These are phyloP conservation scores for Eugnorisma glareosa DNA, from an alignment of 2,888 invertebrate genomes.

Conservation along the genomic window DNA sequence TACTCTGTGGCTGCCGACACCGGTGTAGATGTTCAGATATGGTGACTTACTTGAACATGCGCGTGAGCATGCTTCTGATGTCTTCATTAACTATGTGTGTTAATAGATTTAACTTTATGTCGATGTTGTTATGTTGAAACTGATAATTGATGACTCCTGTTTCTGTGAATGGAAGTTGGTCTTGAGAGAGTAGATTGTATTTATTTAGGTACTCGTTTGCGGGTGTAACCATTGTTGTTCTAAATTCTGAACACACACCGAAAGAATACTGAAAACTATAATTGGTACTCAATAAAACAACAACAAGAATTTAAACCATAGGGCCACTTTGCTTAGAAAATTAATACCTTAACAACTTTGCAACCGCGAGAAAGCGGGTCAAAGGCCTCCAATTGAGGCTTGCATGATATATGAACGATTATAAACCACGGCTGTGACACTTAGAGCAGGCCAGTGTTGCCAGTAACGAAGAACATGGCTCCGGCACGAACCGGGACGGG, in stretches of 20 bases:
- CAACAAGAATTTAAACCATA: not conserved
- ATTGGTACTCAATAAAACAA: not conserved
- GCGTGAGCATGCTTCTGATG: constrained; percentile 36
- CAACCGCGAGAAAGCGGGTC: constrained; percentile 65
- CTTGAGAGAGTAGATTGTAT: not conserved
- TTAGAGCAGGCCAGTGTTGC: constrained; percentile 35
- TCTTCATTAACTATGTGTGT: constrained; percentile 60
- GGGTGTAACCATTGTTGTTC: not conserved
- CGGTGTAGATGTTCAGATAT: constrained; percentile 70
- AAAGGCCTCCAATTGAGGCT: constrained; percentile 62
- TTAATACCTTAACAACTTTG: constrained; percentile 35
- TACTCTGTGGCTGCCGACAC: constrained; percentile 17
- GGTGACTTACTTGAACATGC: constrained; percentile 56
- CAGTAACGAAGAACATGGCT: constrained; percentile 65
- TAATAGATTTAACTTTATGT: constrained; percentile 38
- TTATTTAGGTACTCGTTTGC: not conserved
- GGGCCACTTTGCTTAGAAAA: constrained; percentile 34
- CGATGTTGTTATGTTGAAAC: constrained; percentile 14
- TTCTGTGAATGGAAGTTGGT: constrained; percentile 16
- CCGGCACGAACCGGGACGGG: constrained; percentile 78
- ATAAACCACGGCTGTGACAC: constrained; percentile 63
- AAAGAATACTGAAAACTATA: not conserved
- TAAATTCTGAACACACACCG: not conserved
- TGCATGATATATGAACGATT: constrained; percentile 66
- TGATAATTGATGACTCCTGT: constrained; percentile 21